These are phyloP conservation scores for Himalopsyche anomala DNA, from an alignment of 2,888 invertebrate genomes.

Conservation along the genomic window DNA sequence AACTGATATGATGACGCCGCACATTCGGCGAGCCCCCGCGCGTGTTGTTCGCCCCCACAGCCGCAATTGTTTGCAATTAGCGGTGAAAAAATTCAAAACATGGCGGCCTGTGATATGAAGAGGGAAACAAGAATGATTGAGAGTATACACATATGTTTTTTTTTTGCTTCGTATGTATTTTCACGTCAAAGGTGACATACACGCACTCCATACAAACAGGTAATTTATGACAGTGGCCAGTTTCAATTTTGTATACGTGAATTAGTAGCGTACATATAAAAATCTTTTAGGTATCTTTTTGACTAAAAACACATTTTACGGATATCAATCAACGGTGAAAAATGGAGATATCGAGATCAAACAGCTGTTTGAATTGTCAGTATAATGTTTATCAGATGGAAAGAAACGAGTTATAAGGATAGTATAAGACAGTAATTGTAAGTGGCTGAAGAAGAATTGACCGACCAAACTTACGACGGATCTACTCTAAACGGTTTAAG, in stretches of 20 bases:
- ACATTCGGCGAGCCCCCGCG: not conserved
- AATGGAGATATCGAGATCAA: not conserved
- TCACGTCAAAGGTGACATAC: not conserved
- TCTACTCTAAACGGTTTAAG: too few species aligned
- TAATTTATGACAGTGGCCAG: not conserved
- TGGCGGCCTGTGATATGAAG: not conserved
- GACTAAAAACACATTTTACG: too few species aligned
- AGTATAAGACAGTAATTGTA: too few species aligned
- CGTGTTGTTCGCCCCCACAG: not conserved
- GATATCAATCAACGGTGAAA: too few species aligned
- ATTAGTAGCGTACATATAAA: too few species aligned
- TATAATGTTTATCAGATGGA: not conserved
- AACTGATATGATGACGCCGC: not conserved
- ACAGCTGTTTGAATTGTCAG: not conserved
- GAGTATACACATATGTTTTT: not conserved
- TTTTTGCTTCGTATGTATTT: not conserved
- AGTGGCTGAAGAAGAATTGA: too few species aligned
- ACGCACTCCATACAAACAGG: not conserved
- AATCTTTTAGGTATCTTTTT: too few species aligned
- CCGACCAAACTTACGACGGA: too few species aligned
- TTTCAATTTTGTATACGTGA: too few species aligned
- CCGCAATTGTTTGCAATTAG: conserved; percentile 10
- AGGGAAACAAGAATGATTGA: not conserved
- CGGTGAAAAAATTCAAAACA: conserved; percentile 2
- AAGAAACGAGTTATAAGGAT: not conserved